A percentile compares a stretch with the other conserved stretches of the same genome.
Conservation (phyloP, 2,113 vertebrate species). For the Cyprinodon brontotheroides region DNA sequence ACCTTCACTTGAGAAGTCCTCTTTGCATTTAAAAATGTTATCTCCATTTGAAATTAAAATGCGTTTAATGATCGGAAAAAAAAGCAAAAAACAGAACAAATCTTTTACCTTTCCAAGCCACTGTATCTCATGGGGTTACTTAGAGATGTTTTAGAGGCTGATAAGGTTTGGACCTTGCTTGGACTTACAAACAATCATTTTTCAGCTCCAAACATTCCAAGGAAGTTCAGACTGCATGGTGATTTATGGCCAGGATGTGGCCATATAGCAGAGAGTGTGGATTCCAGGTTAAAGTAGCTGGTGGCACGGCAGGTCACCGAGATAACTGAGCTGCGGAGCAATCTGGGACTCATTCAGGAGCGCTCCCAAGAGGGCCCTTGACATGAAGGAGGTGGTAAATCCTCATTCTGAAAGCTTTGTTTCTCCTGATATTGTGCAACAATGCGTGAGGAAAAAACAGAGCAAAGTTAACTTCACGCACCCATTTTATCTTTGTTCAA, state of each 20-base stretch:
- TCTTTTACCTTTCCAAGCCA: constrained; percentile 4
- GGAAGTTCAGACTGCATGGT: constrained; percentile 55
- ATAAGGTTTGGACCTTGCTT: constrained; percentile 78
- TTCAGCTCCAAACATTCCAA: constrained; percentile 67
- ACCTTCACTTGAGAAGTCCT: too few relatives aligned
- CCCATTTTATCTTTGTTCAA: neutral
- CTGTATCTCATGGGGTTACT: constrained; percentile 54
- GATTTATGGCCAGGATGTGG: constrained; percentile 73
- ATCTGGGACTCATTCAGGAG: constrained; percentile 69
- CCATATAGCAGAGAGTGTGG: constrained; percentile 52
- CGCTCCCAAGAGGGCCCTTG: constrained; percentile 65
- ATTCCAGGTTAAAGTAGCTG: constrained; percentile 66
- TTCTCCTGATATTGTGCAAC: constrained; percentile 65
- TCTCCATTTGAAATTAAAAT: neutral
- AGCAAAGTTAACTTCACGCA: constrained; percentile 58
- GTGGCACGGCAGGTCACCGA: constrained; percentile 63
- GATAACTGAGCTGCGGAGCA: constrained; percentile 58
- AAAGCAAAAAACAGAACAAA: neutral
- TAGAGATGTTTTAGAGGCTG: constrained; percentile 58
- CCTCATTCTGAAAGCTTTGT: constrained; percentile 52
- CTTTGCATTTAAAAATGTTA: neutral
- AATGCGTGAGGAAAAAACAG: constrained; percentile 58
- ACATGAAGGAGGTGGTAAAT: constrained; percentile 68
- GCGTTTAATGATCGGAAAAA: too few relatives aligned
- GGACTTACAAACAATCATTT: constrained; percentile 69